Base-by-base conservation (phyloP, 2,797 vertebrate genomes). In the Austrolebias charrua region DNA sequence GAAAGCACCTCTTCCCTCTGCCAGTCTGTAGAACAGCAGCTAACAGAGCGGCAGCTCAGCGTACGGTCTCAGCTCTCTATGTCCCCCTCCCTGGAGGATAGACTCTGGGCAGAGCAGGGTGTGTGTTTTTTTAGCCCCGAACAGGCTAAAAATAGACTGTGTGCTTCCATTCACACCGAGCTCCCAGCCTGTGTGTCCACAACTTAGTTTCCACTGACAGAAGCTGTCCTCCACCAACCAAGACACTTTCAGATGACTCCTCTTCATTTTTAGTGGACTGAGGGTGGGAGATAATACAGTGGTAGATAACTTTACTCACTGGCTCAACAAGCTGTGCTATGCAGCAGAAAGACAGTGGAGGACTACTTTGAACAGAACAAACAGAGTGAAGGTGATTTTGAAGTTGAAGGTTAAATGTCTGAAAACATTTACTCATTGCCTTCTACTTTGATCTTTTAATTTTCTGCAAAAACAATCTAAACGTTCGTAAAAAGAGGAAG, bases 1-100 rank as follows among this genome's bases (percentile, higher is more conserved):
- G 82, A 91, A 89, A 90, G 79, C 75, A 88, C 87, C 83, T 76
- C 67, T 75, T 19, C 18, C 14, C 28, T 49, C 19, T 79, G 79
- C 75, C 78, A 73, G 73, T 12, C 51, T 49, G 38, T 50, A 60
- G 51, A 31, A 53, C 6, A 50, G 53, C 57, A 55, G 72, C 83
- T 72, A 74, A 52, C 28, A 45, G 50, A 71, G 48, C 63, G 52
- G 35, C 8, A 55, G 63, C 60, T 51, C 57, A 38, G 76, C 73
- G 82, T 76, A 54, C 69, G 55, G 18, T 55, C 50, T 20, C 49
- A 58, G 46, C 66, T 78, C 58, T 53, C 61, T 31, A 24, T 52
- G 35, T 46, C 24, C 59, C 44, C 7, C 13, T 57, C 48, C 64
- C 58, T 50, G 24, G 69, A 42, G 66, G 66, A 75, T 52, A 76